Percentiles rank a stretch among this genome's conserved stretches.
Evolutionary conservation across 1,140 invertebrate species (phyloP).

Genomic region (Octopus bimaculoides): DNA sequence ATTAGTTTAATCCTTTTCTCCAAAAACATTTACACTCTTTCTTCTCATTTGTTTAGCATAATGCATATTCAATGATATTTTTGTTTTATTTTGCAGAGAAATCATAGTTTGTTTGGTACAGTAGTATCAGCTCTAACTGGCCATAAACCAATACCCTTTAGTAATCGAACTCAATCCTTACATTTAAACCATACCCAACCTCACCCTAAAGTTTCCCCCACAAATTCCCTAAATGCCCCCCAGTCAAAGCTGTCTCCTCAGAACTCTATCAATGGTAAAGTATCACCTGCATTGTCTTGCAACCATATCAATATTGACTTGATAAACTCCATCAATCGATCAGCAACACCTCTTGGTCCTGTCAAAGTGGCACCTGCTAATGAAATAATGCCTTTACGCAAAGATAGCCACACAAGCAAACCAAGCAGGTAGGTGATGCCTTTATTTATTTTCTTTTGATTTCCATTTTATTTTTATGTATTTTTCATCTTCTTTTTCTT

Average conservation of each 20-base stretch:
- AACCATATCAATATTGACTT: conserved; percentile 47
- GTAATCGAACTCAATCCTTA: conserved; percentile 46
- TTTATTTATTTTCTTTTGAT: neutral
- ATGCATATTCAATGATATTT: neutral
- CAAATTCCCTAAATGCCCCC: conserved; percentile 32
- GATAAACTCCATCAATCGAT: conserved; percentile 43
- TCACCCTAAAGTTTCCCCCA: conserved; percentile 33
- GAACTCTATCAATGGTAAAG: conserved; percentile 46
- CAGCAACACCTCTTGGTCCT: conserved; percentile 33
- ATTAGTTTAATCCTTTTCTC: too few species aligned
- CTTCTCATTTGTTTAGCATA: too few species aligned
- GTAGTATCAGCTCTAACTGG: conserved; percentile 56
- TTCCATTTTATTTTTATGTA: neutral
- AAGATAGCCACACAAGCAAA: neutral
- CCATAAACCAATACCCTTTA: conserved; percentile 43
- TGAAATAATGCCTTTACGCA: neutral
- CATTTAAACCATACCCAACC: conserved; percentile 37
- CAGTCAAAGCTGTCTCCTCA: conserved; percentile 53
- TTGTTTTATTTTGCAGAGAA: conserved; percentile 68
- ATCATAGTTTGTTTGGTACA: conserved; percentile 91
- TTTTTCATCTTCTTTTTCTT: neutral
- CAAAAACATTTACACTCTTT: too few species aligned
- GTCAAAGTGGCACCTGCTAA: conserved; percentile 5
- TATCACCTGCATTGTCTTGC: conserved; percentile 37
- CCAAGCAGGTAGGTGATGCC: neutral